These are phyloP conservation scores for Calidris pygmaea DNA, from an alignment of 2,113 vertebrate genomes.

Conservation along the genomic window DNA sequence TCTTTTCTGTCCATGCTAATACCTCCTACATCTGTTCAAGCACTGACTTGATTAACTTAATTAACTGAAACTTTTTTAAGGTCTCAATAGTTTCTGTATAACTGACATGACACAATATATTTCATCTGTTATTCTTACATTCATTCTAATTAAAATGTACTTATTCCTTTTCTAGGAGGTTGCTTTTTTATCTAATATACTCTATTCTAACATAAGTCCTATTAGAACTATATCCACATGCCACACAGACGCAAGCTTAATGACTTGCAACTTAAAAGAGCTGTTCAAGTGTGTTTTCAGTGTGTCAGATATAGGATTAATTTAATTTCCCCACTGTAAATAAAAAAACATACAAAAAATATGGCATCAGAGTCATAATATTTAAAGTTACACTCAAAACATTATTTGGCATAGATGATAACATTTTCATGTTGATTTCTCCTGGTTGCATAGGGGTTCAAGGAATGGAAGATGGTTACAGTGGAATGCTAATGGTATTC, in stretches of 20 bases:
- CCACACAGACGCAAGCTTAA: neutral
- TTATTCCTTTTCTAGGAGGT: neutral
- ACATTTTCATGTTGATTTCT: neutral
- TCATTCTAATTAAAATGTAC: constrained; percentile 44
- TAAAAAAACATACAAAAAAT: neutral
- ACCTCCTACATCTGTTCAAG: neutral
- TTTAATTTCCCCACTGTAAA: neutral
- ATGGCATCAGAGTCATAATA: neutral
- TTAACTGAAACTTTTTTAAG: constrained; percentile 50
- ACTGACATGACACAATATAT: constrained; percentile 23
- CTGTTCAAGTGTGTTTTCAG: neutral
- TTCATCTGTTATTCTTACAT: constrained; percentile 27
- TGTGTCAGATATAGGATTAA: neutral
- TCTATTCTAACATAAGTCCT: neutral
- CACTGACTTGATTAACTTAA: constrained; percentile 58
- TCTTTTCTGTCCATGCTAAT: neutral
- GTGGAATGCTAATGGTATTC: neutral
- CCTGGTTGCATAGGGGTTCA: neutral
- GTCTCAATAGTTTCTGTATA: neutral
- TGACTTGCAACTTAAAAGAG: neutral
- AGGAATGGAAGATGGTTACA: neutral
- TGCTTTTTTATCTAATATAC: neutral
- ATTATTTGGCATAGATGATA: neutral
- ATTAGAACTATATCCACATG: neutral
- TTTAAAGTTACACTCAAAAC: neutral